A percentile compares a stretch with the other conserved stretches of the same genome.
phyloP scores from a whole-genome alignment of 2,888 invertebrate species.

The Phyllotreta striolata region DNA sequence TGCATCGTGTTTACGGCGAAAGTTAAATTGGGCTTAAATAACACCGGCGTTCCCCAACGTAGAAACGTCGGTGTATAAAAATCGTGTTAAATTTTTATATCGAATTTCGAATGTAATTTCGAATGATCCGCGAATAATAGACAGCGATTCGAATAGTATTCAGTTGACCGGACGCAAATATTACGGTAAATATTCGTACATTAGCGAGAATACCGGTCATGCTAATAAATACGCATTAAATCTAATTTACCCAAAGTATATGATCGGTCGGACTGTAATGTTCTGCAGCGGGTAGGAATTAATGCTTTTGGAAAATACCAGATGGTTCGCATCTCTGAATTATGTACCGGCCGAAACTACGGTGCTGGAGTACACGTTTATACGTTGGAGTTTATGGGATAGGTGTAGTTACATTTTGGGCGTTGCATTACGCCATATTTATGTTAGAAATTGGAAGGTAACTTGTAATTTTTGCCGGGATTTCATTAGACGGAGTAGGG shows the following conservation, averaged over 20 bases:
- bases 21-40: slow-evolving; percentile 40
- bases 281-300: slow-evolving; percentile 28
- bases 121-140: slow-evolving; percentile 26
- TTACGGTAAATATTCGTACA: slow-evolving; percentile 46
- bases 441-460: too few species aligned
- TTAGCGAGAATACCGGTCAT: slow-evolving; percentile 45
- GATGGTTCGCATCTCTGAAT: slow-evolving; percentile 18
- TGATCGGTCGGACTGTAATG: slow-evolving; percentile 41
- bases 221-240: slow-evolving; percentile 50
- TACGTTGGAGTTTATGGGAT: too few species aligned
- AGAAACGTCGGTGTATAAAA: too few species aligned
- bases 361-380: too few species aligned
- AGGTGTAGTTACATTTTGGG: too few species aligned
- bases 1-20: slow-evolving; percentile 37
- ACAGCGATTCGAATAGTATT: slow-evolving; percentile 36
- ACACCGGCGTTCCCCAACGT: too few species aligned
- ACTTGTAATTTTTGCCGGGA: too few species aligned
- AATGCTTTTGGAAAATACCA: slow-evolving; percentile 28
- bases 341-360: background rate
- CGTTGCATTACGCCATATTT: too few species aligned
- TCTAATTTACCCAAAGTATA: slow-evolving; percentile 50
- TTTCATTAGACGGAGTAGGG: too few species aligned
- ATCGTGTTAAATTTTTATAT: too few species aligned
- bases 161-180: slow-evolving; percentile 42
- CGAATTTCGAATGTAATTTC: slow-evolving; percentile 12